phyloP scores from a whole-genome alignment of 2,113 vertebrate species.

The Pagrus major region DNA sequence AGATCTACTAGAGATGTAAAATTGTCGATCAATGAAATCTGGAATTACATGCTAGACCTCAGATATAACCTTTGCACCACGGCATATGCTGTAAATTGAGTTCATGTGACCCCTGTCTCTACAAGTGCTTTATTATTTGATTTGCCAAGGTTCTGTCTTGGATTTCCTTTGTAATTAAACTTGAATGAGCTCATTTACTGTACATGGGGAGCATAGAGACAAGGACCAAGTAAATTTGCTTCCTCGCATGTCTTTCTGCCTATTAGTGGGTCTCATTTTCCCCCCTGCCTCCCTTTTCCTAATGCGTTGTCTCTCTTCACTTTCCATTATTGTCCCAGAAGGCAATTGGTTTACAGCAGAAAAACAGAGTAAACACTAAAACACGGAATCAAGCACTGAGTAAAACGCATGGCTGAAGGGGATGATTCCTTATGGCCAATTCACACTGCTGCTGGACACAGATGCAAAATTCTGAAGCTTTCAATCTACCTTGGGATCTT shows the following conservation, averaged over 20 bases:
- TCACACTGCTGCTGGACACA: too few species aligned
- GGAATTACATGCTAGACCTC: conserved; percentile 15
- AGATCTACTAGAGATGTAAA: conserved; percentile 1
- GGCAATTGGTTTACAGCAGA: conserved; percentile 33
- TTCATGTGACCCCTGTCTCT: conserved; percentile 41
- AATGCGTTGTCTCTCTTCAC: conserved; percentile 25
- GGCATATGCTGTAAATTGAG: conserved; percentile 42
- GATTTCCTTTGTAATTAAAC: conserved; percentile 63
- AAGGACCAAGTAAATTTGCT: conserved; percentile 53
- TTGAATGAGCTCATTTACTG: conserved; percentile 68
- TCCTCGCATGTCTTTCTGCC: conserved; percentile 44
- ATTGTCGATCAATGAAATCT: neutral
- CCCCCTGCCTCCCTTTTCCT: conserved; percentile 12
- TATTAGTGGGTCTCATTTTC: conserved; percentile 40
- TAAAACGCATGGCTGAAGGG: neutral
- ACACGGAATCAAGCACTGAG: neutral
- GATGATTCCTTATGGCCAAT: too few species aligned
- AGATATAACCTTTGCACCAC: conserved; percentile 14
- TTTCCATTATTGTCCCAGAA: conserved; percentile 39
- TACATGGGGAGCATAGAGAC: conserved; percentile 53
- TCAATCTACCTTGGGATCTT: too few species aligned
- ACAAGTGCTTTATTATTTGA: conserved; percentile 66
- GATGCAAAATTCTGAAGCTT: too few species aligned
- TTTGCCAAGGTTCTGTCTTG: conserved; percentile 60
- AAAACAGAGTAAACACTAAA: conserved; percentile 38